phyloP scores from a whole-genome alignment of 2,888 invertebrate genomes.

The Dolichopus griseipennis region DNA sequence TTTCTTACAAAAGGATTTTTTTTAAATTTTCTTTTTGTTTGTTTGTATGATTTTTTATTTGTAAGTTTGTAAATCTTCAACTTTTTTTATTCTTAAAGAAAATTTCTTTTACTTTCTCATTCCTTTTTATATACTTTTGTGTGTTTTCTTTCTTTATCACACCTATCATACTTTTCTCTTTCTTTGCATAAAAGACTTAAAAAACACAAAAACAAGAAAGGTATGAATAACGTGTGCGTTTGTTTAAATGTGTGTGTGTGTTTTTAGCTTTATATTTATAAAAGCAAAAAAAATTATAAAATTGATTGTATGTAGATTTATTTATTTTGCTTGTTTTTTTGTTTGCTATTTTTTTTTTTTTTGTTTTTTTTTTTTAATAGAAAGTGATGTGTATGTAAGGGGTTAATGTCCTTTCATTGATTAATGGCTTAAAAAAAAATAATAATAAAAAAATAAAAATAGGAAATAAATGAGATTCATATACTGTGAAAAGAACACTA shows the following conservation, averaged over 20 bases:
- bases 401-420: constrained; percentile 6
- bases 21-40: too few relatives aligned
- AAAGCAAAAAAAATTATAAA: neutral
- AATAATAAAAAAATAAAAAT: too few relatives aligned
- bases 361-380: too few relatives aligned
- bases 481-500: too few relatives aligned
- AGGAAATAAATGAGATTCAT: too few relatives aligned
- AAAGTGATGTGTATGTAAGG: neutral
- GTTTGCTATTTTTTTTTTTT: neutral
- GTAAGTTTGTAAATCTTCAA: too few relatives aligned
- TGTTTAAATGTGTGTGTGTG: neutral
- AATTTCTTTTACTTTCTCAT: neutral
- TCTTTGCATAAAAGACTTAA: too few relatives aligned
- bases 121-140: too few relatives aligned
- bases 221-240: too few relatives aligned
- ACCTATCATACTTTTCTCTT: neutral
- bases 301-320: neutral
- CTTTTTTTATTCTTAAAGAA: neutral
- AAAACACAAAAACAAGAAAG: too few relatives aligned
- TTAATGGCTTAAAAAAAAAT: neutral
- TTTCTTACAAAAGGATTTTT: too few relatives aligned
- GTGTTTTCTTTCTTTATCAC: neutral
- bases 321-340: neutral
- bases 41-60: too few relatives aligned
- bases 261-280: neutral